A percentile compares a stretch with the other conserved stretches of the same genome.
Evolutionary conservation across 2,888 invertebrate genomes (phyloP).

Genomic region (Drosophila quasianomalipes): DNA sequence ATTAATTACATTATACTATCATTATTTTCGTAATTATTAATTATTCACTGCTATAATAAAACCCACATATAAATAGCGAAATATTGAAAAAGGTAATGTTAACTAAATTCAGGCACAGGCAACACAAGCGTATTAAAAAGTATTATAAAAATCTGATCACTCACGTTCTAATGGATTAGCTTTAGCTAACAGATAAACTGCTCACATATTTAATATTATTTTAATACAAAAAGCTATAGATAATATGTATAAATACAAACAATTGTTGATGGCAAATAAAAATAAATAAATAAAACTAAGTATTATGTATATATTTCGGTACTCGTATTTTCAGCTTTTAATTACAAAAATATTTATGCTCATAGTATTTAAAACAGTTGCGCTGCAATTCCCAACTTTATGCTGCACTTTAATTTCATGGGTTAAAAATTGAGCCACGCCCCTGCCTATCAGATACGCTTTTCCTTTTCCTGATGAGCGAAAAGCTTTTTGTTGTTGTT

Average conservation of each 20-base stretch:
- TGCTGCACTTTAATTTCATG: conserved; percentile 2
- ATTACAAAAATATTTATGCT: neutral
- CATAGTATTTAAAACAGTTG: conserved; percentile 19
- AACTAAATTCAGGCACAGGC: neutral
- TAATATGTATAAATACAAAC: neutral
- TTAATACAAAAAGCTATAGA: neutral
- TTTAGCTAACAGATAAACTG: neutral
- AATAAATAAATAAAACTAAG: neutral
- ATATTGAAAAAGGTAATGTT: neutral
- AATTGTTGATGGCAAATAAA: neutral
- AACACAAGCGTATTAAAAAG: neutral
- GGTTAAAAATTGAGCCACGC: conserved; percentile 15
- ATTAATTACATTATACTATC: neutral
- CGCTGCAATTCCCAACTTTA: conserved; percentile 31
- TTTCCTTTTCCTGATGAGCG: conserved; percentile 42
- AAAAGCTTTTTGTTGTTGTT: conserved; percentile 29
- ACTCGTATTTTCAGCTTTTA: neutral
- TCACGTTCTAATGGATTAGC: neutral
- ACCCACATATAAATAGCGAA: no score
- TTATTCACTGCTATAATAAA: neutral
- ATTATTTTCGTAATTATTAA: neutral
- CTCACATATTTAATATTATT: neutral
- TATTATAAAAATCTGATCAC: neutral
- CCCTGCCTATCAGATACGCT: conserved; percentile 20
- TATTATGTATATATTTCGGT: neutral